Evolutionary conservation across 2,797 vertebrate genomes (phyloP), one percentile per base, ranked within the genome.

Genomic region (Pipistrellus nathusii): DNA sequence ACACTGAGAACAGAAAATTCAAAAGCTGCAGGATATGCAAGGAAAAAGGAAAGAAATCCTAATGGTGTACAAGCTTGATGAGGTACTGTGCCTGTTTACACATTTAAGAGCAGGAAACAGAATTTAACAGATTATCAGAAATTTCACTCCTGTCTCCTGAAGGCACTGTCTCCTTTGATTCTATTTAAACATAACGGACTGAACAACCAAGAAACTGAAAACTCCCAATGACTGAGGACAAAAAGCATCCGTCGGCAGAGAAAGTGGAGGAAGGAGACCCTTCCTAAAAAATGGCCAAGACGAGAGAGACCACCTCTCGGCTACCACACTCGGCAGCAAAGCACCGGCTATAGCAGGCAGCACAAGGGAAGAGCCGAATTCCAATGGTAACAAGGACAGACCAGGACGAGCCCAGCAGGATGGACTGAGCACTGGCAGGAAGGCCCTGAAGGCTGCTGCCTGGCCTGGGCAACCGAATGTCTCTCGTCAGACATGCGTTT

Each of bases 51-150:
- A 78, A 78, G 6, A 53, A 35, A 71, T 66, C 14, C 44, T 68
- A 55, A 51, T 41, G 51, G 71, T 35, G 69, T 0, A 89, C 4
- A 41, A 64, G 30, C 7, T 6, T 44, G 59, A 44, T 32, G 20
- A 76, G 2, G 64, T 75, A 80, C 35, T 55, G 14, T 17, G 23
- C 59, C 46, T 88, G 2, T 35, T 81, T 35, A 85, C 32, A 62
- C 62, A 86, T 32, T 30, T 75, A 88, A 76, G 0, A 83, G 15
- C 51, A 59, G 48, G 77, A 59, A 91, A 51, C 18, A 46, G 21
- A 87, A 46, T 46, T 73, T 86, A 83, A 72, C 51, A 88, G 57
- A 85, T 72, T 57, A 90, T 64, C 18, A 10, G n/a, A 73, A 89
- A 41, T 53, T 48, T 76, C 72, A 88, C 51, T 85, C 92, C 20